Base-by-base conservation (phyloP, 2,797 vertebrate species). In the Etheostoma nigrum region DNA sequence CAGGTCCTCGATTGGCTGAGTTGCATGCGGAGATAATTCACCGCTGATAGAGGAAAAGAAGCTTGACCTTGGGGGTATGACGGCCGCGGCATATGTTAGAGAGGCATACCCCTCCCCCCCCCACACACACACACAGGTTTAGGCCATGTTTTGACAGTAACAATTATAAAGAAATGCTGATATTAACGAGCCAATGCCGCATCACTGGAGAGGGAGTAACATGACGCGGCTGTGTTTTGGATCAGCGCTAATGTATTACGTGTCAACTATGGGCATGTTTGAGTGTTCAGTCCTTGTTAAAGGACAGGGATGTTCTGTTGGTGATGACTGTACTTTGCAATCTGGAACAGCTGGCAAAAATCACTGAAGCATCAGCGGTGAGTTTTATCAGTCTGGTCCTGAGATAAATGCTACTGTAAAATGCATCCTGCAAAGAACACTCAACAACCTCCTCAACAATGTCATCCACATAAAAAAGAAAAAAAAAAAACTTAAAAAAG, bases 11-110 rank as follows among this genome's bases (percentile, higher is more conserved):
- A 90, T 86, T 83, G 90, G 79, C 75, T 64, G 57, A 81, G 72
- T 54, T 82, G 74, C 82, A 72, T 78, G 77, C 36, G 66, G 71
- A 87, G 88, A 92, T 94, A 91, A 93, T 92, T 95, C 84, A 94
- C 83, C 10, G 55, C 72, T 78, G 81, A 91, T 88, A 76, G 72
- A 15, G 48, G 53, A 83, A 72, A 74, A 72, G 44, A 61, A 52
- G 67, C 71, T 82, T 92, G 91, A 93, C 93, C 93, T 94, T 92
- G 90, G 48, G 84, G 60, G 48, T 75, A 40, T 60, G 74, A 87
- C 21, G 57, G 83, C 74, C 58, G 73, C 57, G 1, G 44, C 54
- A 74, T 67, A 40, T 51, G 71, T 83, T 71, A 58, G 60, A 79
- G 74, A 73, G 73, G 30, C 53, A 61, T 59, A 53, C 11, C 36